phyloP scores from a whole-genome alignment of 2,113 vertebrate genomes.

The Leptobrachium ailaonicum region DNA sequence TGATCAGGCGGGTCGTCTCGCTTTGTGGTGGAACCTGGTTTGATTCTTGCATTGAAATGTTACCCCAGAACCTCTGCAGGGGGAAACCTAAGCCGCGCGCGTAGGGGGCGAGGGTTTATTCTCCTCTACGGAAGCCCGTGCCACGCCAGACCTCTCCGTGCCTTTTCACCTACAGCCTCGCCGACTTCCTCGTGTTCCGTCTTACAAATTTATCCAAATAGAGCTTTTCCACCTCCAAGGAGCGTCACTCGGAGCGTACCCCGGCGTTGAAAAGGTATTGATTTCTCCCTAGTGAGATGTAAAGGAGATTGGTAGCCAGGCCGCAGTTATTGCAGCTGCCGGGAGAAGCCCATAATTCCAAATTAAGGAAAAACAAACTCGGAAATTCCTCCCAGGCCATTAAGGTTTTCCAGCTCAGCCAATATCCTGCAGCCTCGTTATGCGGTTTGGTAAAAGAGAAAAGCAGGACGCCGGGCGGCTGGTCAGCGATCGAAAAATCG shows the following conservation, averaged over 20 bases:
- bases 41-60: neutral
- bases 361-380: slow-evolving; percentile 49
- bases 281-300: slow-evolving; percentile 16
- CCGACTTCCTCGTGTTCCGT: neutral
- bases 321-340: slow-evolving; percentile 51
- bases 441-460: slow-evolving; percentile 10
- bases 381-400: slow-evolving; percentile 22
- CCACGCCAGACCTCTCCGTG: neutral
- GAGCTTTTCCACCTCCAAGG: neutral
- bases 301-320: slow-evolving; percentile 13
- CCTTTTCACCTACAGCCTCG: neutral
- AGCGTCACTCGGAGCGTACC: neutral
- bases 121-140: neutral
- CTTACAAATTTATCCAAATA: neutral
- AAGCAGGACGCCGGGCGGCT: neutral
- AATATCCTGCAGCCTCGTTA: slow-evolving; percentile 29
- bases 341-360: neutral
- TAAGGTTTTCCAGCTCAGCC: neutral
- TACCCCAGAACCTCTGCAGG: neutral
- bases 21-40: neutral
- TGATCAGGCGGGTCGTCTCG: too few relatives aligned
- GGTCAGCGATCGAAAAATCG: neutral
- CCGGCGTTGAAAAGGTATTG: neutral
- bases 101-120: neutral
- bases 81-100: neutral